Conservation (phyloP, 2,113 vertebrate genomes). For the Engystomops pustulosus region DNA sequence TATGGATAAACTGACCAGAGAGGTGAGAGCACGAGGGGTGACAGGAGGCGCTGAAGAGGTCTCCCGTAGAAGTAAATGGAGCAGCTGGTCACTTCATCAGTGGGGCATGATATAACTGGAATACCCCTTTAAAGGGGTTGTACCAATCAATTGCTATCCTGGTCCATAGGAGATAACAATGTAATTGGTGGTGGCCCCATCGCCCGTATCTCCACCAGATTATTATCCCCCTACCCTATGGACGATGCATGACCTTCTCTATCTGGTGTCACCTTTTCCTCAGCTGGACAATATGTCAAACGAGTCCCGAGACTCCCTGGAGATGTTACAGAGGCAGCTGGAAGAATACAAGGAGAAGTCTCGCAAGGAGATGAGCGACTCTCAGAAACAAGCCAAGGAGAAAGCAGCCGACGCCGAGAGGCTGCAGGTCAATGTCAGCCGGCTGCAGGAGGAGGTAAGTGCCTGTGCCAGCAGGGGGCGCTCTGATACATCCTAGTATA, state of each 20-base stretch:
- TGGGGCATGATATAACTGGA: no score
- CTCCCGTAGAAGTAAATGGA: neutral
- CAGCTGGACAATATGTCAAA: constrained; percentile 80
- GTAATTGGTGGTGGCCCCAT: no score
- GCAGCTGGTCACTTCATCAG: no score
- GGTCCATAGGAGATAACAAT: no score
- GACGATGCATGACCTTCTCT: neutral
- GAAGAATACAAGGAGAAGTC: constrained; percentile 88
- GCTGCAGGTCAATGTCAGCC: constrained; percentile 70
- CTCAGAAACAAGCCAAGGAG: constrained; percentile 82
- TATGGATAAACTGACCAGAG: constrained; percentile 73
- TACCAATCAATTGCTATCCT: no score
- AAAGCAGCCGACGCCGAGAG: constrained; percentile 81
- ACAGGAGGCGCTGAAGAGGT: no score
- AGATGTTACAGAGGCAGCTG: constrained; percentile 78
- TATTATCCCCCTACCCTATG: no score
- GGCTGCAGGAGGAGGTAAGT: constrained; percentile 88
- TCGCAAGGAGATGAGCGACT: constrained; percentile 84
- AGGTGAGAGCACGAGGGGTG: constrained; percentile 66
- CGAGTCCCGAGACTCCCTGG: constrained; percentile 76
- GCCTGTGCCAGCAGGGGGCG: neutral
- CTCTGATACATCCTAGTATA: neutral
- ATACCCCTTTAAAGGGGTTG: no score
- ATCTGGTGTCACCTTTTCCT: neutral
- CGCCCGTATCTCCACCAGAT: no score